These are phyloP conservation scores for Prunella strophiata DNA, from an alignment of 2,797 vertebrate species.

Conservation along the genomic window DNA sequence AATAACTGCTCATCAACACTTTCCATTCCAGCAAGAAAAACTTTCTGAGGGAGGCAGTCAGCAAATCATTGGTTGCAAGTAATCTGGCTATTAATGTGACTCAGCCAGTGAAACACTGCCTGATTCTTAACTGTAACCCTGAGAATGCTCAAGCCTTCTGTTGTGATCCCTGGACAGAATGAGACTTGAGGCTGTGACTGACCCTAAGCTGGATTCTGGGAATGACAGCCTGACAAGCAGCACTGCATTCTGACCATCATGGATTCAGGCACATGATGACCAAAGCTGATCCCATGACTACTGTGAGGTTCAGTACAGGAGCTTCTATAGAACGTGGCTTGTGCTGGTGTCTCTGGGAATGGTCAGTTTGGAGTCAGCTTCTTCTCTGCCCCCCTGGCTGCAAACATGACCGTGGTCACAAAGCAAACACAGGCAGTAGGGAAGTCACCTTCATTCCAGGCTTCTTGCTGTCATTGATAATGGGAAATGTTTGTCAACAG, in stretches of 20 bases:
- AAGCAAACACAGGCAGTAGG: conserved; percentile 82
- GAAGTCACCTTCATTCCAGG: conserved; percentile 81
- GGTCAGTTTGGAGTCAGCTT: conserved; percentile 83
- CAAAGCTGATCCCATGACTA: conserved; percentile 82
- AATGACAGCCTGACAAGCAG: conserved; percentile 78
- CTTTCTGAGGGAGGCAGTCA: conserved; percentile 80
- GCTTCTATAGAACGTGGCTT: conserved; percentile 80
- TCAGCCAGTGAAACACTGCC: neutral
- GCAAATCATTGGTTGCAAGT: conserved; percentile 79
- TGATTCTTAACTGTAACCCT: neutral
- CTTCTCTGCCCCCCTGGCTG: conserved; percentile 82
- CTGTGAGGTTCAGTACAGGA: conserved; percentile 81
- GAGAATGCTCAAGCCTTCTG: neutral
- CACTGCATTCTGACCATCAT: conserved; percentile 65
- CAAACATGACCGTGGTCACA: conserved; percentile 79
- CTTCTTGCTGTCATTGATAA: conserved; percentile 76
- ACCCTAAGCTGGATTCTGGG: conserved; percentile 77
- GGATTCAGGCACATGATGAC: conserved; percentile 82
- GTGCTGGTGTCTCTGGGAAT: conserved; percentile 82
- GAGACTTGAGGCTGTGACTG: conserved; percentile 77
- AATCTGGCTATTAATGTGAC: neutral
- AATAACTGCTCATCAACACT: conserved; percentile 81
- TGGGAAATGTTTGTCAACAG: conserved; percentile 42
- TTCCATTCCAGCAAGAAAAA: conserved; percentile 82
- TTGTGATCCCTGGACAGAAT: conserved; percentile 78